A percentile compares a stretch with the other conserved stretches of the same genome.
Conservation (phyloP, 2,888 invertebrate genomes). For the Drosophila mercatorum region DNA sequence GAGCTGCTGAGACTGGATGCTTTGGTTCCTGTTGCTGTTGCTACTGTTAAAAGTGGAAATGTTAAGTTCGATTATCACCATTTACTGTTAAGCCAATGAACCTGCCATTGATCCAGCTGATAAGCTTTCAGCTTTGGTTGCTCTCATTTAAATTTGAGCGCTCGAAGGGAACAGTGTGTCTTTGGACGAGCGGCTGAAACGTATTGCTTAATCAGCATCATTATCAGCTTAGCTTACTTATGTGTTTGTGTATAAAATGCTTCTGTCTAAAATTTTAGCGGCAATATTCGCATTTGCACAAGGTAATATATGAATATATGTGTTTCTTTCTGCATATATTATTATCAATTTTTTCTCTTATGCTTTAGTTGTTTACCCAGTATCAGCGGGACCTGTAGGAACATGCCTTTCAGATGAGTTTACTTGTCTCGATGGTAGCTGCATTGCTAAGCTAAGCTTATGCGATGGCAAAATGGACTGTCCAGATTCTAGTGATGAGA, state of each 20-base stretch:
- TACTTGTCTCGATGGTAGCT: background rate
- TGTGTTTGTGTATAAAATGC: background rate
- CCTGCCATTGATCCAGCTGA: background rate
- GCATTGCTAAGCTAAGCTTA: background rate
- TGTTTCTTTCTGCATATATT: too few species aligned
- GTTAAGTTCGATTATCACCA: background rate
- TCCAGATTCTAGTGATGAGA: conserved; percentile 37
- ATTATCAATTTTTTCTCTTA: background rate
- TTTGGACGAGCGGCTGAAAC: background rate
- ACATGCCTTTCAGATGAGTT: background rate
- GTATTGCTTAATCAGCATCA: background rate
- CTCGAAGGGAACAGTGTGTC: background rate
- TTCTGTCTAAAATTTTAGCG: background rate
- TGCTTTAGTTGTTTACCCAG: background rate
- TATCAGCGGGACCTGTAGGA: background rate
- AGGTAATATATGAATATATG: background rate
- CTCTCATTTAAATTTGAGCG: background rate
- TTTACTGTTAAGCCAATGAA: background rate
- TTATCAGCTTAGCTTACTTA: background rate
- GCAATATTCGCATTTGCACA: background rate
- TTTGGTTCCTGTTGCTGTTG: too few species aligned
- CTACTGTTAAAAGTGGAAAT: too few species aligned
- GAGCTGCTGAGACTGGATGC: too few species aligned
- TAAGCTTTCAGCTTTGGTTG: background rate
- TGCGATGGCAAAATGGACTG: conserved; percentile 41